Base-by-base conservation (phyloP, 2,888 invertebrate species). In the Heteromurus nitidus region DNA sequence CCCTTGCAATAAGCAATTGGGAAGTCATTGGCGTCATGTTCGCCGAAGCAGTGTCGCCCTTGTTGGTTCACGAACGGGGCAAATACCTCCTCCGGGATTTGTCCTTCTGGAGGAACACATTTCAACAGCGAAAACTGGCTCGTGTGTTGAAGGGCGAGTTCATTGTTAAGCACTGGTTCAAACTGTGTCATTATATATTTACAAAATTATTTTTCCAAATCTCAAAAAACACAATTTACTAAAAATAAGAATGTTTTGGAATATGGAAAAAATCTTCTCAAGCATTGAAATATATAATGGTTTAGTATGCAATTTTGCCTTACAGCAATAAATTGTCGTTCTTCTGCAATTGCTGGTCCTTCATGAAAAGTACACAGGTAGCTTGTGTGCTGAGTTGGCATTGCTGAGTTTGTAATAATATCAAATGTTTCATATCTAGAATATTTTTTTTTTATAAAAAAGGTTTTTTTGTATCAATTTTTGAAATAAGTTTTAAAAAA, bases 271-370 rank as follows among this genome's bases (percentile, higher is more conserved):
- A 60, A 30, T 60, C 62, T 18, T 72, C 42, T 16, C 58, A 55
- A 28, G 64, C 65, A 13, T 55, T 30, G 20, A 11, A 26, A 3
- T n/a, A n/a, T 16, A 70, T 50, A 1, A 60, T 26, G 95, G 18
- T 24, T 20, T 26, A 2, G 28, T n/a, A 18, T n/a, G 3, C 36
- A 3, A 58, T 24, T 3, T 26, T n/a, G 18, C n/a, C 11, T 24
- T 65, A 65, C 65, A 2, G 18, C 42, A 24, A 42, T 16, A 42
- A 65, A 44, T 13, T 65, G 65, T 44, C 44, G 65, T 20, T 20
- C 44, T 44, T 24, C 13, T n/a, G 9, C 7, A 9, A 65, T 42
- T 16, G n/a, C 5, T 5, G 65, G 65, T 1, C 24, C 65, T 65
- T 44, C 44, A 9, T 44, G 44, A 16, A 65, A 26, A 1, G 22